phyloP scores from a whole-genome alignment of 2,113 vertebrate species.

The Pelecanus crispus region DNA sequence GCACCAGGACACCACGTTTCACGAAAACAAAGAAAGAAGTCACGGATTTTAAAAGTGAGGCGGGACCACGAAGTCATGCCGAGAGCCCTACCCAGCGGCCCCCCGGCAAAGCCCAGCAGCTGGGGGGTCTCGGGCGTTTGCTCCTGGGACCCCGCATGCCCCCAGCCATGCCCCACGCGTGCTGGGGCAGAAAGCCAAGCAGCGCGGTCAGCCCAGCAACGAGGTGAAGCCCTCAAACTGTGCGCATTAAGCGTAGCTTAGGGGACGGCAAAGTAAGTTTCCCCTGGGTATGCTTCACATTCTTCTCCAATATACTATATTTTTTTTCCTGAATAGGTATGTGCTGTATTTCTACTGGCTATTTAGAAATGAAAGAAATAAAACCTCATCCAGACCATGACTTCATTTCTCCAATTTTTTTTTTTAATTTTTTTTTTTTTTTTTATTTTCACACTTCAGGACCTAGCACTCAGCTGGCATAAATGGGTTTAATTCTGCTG shows the following conservation, averaged over 20 bases:
- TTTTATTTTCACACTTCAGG: neutral
- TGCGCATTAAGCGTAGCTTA: neutral
- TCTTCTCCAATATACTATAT: neutral
- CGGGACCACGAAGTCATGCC: neutral
- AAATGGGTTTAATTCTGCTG: neutral
- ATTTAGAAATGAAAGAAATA: neutral
- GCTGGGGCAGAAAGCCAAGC: neutral
- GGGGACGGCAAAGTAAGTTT: neutral
- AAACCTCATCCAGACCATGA: neutral
- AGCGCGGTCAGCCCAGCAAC: neutral
- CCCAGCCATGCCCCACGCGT: rapidly evolving
- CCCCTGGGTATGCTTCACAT: neutral
- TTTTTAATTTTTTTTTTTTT: neutral
- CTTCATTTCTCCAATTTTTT: neutral
- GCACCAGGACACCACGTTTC: neutral
- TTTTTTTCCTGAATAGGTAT: neutral
- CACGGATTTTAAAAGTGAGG: neutral
- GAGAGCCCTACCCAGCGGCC: neutral
- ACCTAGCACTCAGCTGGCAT: neutral
- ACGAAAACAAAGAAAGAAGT: neutral
- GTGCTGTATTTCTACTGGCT: neutral
- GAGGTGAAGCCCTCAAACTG: neutral
- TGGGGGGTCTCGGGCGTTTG: too few relatives aligned
- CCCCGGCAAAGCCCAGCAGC: rapidly evolving
- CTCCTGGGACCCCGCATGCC: neutral